Percentiles rank a stretch among this genome's conserved stretches.
Evolutionary conservation across 2,797 vertebrate species (phyloP).

Genomic region (Oreochromis grahami): DNA sequence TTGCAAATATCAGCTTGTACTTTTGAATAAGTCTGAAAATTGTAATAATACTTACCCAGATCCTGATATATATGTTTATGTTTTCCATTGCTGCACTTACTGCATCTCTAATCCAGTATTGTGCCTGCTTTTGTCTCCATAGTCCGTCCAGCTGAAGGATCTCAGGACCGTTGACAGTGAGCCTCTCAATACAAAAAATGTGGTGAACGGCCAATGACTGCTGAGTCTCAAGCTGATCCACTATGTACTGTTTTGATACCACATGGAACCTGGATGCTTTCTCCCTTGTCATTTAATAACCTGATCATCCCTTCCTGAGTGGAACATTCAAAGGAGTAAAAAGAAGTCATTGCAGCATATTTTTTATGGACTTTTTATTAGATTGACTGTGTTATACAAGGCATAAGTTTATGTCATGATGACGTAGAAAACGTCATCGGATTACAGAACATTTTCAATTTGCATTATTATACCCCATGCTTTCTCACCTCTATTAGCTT

Average conservation of each 20-base stretch:
- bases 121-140: constrained; percentile 28
- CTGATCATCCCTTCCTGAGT: neutral
- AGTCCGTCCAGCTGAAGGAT: constrained; percentile 35
- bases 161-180: constrained; percentile 9
- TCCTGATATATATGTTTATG: neutral
- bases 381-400: neutral
- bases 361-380: neutral
- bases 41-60: neutral
- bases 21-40: neutral
- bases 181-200: constrained; percentile 9
- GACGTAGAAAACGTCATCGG: neutral
- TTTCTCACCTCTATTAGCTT: neutral
- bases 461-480: neutral
- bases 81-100: neutral
- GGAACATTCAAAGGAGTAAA: neutral
- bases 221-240: neutral
- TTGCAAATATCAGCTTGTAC: neutral
- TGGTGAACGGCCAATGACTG: constrained; percentile 39
- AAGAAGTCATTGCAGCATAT: neutral
- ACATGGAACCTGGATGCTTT: neutral
- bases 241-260: neutral
- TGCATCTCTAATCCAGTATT: neutral
- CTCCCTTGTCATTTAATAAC: neutral
- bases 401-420: neutral
- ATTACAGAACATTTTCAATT: neutral